Evolutionary conservation across 1,140 invertebrate species (phyloP).

Genomic region (Leguminivora glycinivorella): DNA sequence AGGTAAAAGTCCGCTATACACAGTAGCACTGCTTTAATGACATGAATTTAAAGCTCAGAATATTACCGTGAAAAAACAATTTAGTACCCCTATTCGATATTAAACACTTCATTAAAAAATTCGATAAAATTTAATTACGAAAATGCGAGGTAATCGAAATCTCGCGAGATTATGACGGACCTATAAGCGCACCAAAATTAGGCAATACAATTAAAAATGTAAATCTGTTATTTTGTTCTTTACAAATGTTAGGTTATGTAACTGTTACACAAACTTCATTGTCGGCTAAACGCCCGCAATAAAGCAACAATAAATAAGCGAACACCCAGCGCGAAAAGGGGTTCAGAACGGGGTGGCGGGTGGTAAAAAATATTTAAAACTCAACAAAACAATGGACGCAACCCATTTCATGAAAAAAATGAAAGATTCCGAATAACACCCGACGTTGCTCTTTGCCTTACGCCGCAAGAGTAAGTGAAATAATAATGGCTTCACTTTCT

Average conservation of each 20-base stretch:
- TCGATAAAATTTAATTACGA: too few species aligned
- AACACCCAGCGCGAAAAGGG: constrained; percentile 54
- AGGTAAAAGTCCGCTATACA: too few species aligned
- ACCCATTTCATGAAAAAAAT: constrained; percentile 51
- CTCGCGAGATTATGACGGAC: neutral
- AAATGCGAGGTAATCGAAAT: too few species aligned
- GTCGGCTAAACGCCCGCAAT: constrained; percentile 48
- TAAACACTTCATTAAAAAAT: too few species aligned
- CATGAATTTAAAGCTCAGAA: too few species aligned
- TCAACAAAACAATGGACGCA: constrained; percentile 54
- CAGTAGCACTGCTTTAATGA: too few species aligned
- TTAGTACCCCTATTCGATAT: too few species aligned
- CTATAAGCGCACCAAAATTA: neutral
- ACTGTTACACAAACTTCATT: constrained; percentile 48
- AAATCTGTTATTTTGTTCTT: neutral
- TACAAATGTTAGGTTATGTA: constrained; percentile 37
- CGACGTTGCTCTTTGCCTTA: constrained; percentile 41
- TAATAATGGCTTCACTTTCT: constrained; percentile 39
- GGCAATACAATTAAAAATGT: neutral
- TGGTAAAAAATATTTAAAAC: constrained; percentile 50
- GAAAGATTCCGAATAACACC: constrained; percentile 46
- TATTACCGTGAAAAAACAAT: too few species aligned
- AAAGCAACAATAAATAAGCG: constrained; percentile 55
- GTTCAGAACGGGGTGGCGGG: constrained; percentile 36
- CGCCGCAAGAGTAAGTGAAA: constrained; percentile 45